phyloP scores from a whole-genome alignment of 2,797 vertebrate species.

The Lophotriccus pileatus region DNA sequence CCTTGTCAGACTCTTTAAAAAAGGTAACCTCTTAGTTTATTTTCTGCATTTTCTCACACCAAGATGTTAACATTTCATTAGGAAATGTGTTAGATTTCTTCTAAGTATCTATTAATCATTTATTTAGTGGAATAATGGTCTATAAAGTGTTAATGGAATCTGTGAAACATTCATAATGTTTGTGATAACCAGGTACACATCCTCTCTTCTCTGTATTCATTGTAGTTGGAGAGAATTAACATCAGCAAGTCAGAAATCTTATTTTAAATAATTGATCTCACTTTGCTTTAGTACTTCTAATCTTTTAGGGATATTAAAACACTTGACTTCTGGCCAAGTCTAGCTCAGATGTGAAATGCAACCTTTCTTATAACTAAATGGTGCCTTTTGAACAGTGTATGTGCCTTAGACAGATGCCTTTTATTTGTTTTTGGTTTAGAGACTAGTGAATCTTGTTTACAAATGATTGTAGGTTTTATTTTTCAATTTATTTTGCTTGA shows the following conservation, averaged over 20 bases:
- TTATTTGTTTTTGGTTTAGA: neutral
- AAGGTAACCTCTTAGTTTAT: neutral
- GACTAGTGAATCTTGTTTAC: neutral
- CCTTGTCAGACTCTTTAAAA: neutral
- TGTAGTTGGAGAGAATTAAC: neutral
- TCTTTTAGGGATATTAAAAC: neutral
- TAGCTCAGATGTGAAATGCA: neutral
- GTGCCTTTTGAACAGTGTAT: neutral
- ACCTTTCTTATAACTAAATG: neutral
- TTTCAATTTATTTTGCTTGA: neutral
- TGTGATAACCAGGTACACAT: neutral
- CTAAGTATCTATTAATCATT: neutral
- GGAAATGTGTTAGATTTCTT: neutral
- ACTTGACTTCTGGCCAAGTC: neutral
- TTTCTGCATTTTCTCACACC: neutral
- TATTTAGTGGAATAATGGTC: neutral
- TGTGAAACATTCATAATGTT: neutral
- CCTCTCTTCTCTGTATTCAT: neutral
- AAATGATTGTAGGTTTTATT: neutral
- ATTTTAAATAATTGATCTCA: neutral
- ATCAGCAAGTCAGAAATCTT: neutral
- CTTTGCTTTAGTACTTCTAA: neutral
- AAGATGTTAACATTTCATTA: neutral
- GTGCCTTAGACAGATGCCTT: neutral
- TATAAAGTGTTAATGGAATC: neutral